A percentile compares a stretch with the other conserved stretches of the same genome.
These are phyloP conservation scores for Nymphalis polychloros DNA, from an alignment of 2,888 invertebrate genomes.

Conservation along the genomic window DNA sequence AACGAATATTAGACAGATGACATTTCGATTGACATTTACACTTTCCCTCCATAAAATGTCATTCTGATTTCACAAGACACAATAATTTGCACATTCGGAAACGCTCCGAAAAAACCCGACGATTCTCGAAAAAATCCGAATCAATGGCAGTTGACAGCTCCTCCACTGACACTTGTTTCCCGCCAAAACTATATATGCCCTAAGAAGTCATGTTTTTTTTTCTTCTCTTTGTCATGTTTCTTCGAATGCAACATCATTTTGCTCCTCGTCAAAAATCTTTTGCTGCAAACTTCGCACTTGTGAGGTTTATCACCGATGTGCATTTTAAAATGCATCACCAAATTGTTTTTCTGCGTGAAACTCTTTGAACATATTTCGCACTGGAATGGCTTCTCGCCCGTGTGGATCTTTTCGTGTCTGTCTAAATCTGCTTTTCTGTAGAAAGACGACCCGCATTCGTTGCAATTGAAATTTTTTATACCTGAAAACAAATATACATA, in stretches of 20 bases:
- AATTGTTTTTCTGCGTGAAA: conserved; percentile 69
- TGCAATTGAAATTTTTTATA: conserved; percentile 64
- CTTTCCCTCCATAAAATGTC: too few species aligned
- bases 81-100: too few species aligned
- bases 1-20: too few species aligned
- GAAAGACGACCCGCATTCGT: conserved; percentile 61
- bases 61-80: too few species aligned
- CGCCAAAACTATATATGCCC: conserved; percentile 19
- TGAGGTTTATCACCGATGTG: conserved; percentile 63
- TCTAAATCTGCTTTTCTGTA: conserved; percentile 70
- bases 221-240: conserved; percentile 62
- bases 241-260: conserved; percentile 60
- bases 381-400: conserved; percentile 62
- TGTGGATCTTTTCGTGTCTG: conserved; percentile 66
- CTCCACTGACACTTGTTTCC: too few species aligned
- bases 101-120: too few species aligned
- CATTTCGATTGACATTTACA: too few species aligned
- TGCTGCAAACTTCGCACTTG: conserved; percentile 57
- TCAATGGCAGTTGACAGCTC: too few species aligned
- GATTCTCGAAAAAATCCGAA: too few species aligned
- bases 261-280: conserved; percentile 63
- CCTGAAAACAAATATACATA: conserved; percentile 42
- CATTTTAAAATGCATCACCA: conserved; percentile 69
- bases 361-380: conserved; percentile 68
- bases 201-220: conserved; percentile 44